Conservation (phyloP, 2,113 vertebrate species). For the Psilopogon haemacephalus region DNA sequence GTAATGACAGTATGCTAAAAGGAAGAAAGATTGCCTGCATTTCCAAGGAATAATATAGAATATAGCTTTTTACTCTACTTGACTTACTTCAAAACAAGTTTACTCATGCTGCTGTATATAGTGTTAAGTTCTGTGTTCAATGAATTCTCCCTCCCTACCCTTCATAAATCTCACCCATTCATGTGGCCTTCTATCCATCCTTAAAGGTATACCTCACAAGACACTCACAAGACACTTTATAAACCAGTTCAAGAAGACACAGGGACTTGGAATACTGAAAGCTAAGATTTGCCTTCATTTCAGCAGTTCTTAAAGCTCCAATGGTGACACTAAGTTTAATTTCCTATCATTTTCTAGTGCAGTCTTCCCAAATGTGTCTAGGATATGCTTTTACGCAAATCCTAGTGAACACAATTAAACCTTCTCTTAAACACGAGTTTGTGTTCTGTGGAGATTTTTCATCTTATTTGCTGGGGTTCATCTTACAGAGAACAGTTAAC, state of each 20-base stretch:
- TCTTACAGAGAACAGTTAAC: not conserved
- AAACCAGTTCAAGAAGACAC: not conserved
- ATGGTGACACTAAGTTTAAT: not conserved
- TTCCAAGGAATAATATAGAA: not conserved
- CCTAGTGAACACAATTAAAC: not conserved
- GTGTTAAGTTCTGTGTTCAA: not conserved
- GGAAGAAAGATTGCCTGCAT: not conserved
- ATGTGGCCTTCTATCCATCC: not conserved
- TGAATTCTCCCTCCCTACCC: not conserved
- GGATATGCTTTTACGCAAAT: not conserved
- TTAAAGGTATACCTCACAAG: not conserved
- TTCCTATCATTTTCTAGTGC: constrained; percentile 1
- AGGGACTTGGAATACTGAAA: not conserved
- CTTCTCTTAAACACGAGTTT: not conserved
- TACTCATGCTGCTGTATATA: not conserved
- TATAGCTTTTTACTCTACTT: not conserved
- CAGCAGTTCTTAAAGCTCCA: constrained; percentile 11
- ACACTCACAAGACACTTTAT: not conserved
- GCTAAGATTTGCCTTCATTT: not conserved
- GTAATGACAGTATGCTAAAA: not conserved
- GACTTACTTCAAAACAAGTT: not conserved
- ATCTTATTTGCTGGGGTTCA: not conserved
- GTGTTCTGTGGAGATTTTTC: not conserved
- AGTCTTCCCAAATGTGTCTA: constrained; percentile 15
- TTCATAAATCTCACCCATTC: not conserved